These are phyloP conservation scores for Chunga burmeisteri DNA, from an alignment of 2,113 vertebrate genomes.

Conservation along the genomic window DNA sequence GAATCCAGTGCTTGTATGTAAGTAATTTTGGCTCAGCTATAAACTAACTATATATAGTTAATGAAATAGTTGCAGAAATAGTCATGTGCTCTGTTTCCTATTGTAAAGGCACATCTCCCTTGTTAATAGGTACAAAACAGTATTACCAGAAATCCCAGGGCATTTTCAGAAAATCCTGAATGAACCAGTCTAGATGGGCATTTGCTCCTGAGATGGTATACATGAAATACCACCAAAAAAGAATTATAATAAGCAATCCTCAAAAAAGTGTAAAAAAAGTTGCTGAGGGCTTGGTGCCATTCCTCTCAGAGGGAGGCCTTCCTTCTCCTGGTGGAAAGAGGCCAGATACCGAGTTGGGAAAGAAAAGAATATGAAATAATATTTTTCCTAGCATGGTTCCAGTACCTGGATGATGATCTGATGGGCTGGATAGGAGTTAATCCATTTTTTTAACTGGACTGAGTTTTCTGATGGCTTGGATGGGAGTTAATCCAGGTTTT, in stretches of 20 bases:
- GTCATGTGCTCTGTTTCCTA: background rate
- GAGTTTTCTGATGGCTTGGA: slow-evolving; percentile 2
- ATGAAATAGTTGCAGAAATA: slow-evolving; percentile 2
- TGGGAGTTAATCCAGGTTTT: slow-evolving; percentile 9
- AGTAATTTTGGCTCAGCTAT: background rate
- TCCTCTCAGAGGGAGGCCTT: slow-evolving; percentile 51
- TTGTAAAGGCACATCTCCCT: background rate
- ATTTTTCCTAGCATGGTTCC: slow-evolving; percentile 66
- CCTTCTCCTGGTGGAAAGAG: slow-evolving; percentile 31
- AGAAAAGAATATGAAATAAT: slow-evolving; percentile 64
- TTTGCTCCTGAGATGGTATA: background rate
- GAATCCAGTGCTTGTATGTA: background rate
- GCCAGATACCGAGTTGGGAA: slow-evolving; percentile 40
- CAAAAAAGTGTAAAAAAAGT: background rate
- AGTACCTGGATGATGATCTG: slow-evolving; percentile 54
- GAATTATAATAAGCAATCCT: background rate
- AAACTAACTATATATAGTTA: background rate
- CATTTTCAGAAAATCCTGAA: background rate
- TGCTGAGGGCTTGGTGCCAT: background rate
- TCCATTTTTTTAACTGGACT: background rate
- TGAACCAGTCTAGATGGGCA: background rate
- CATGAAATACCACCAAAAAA: background rate
- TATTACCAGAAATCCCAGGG: background rate
- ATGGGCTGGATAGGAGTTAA: slow-evolving; percentile 25
- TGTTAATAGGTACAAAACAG: background rate